Percentiles rank a stretch among this genome's conserved stretches.
phyloP scores from a whole-genome alignment of 2,113 vertebrate species.

The Colaptes auratus region DNA sequence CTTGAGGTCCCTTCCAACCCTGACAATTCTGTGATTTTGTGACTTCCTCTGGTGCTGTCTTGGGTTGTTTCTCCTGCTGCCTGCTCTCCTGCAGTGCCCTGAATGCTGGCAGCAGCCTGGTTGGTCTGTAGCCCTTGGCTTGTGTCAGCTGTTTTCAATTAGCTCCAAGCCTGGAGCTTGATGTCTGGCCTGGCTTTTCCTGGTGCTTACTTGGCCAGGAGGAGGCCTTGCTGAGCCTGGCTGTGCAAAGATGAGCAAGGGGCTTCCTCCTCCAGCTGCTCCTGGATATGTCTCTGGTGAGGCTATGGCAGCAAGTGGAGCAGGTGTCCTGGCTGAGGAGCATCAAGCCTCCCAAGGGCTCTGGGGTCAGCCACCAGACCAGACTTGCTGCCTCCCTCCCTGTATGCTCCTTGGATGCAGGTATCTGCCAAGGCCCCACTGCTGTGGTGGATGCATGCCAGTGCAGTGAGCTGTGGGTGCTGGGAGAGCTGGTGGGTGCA shows the following conservation, averaged over 20 bases:
- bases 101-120: background rate
- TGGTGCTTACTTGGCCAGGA: background rate
- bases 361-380: fast-evolving
- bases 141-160: background rate
- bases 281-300: fast-evolving
- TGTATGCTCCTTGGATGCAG: fast-evolving
- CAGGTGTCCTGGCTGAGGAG: background rate
- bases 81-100: background rate
- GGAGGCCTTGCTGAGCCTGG: background rate
- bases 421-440: background rate
- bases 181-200: background rate
- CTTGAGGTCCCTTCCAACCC: too few relatives aligned
- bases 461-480: too few relatives aligned
- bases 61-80: background rate
- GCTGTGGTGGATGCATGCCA: too few relatives aligned
- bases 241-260: background rate
- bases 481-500: too few relatives aligned
- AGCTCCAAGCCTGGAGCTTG: fast-evolving
- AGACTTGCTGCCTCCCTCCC: background rate
- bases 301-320: fast-evolving
- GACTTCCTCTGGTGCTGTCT: background rate
- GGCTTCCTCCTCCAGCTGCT: background rate
- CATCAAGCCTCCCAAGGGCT: fast-evolving
- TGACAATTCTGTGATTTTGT: background rate
- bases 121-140: too few relatives aligned